Percentiles rank a stretch among this genome's conserved stretches.
Conservation (phyloP, 2,888 invertebrate species). For the Drosophila bunnanda region DNA sequence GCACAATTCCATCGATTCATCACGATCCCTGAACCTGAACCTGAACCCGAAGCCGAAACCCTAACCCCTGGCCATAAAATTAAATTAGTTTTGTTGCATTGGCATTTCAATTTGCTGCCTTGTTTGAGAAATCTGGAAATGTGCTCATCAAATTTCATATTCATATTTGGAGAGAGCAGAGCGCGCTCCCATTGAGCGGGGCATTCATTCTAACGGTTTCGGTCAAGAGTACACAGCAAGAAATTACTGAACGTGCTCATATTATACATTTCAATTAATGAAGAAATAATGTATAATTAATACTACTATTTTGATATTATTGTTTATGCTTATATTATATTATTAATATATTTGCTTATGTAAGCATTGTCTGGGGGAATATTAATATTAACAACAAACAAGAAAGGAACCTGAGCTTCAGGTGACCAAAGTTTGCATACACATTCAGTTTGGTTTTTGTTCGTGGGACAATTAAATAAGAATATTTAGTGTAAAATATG, state of each 20-base stretch:
- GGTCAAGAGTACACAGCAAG: slow-evolving; percentile 1
- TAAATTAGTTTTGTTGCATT: slow-evolving; percentile 66
- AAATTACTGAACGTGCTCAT: neutral
- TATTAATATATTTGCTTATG: too few species aligned
- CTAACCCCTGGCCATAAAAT: slow-evolving; percentile 56
- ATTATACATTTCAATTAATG: neutral
- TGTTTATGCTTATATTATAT: too few species aligned
- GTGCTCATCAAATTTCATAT: slow-evolving; percentile 56
- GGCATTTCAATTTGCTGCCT: slow-evolving; percentile 72
- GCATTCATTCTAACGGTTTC: slow-evolving; percentile 16
- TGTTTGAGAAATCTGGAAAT: slow-evolving; percentile 33
- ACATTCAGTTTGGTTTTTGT: too few species aligned
- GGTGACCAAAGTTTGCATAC: too few species aligned
- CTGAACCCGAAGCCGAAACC: slow-evolving; percentile 21
- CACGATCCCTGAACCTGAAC: slow-evolving; percentile 15
- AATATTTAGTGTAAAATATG: too few species aligned
- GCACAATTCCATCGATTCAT: slow-evolving; percentile 43
- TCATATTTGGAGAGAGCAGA: slow-evolving; percentile 33
- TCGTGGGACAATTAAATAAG: too few species aligned
- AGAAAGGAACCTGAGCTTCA: too few species aligned
- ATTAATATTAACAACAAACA: too few species aligned
- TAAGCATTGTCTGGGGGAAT: too few species aligned
- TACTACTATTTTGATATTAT: too few species aligned
- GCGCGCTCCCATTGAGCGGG: neutral
- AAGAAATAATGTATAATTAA: neutral